Evolutionary conservation across 2,113 vertebrate species (phyloP), one percentile per base, ranked within the genome.

Genomic region (Larimichthys polyactis): DNA sequence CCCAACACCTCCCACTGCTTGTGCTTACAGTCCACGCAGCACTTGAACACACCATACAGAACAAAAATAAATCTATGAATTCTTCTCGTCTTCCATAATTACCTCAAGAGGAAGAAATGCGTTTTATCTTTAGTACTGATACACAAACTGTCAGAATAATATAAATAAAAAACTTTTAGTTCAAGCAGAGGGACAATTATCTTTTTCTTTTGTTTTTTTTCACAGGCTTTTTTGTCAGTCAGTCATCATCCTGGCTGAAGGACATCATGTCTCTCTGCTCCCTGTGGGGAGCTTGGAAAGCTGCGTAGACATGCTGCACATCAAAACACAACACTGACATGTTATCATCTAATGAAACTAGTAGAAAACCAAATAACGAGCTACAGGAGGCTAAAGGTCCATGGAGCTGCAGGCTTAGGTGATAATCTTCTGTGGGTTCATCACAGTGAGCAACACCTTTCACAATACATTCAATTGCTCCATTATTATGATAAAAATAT

Each of bases 41-140:
- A 55, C 77, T 17, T 71, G 19, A 63, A 63, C 68, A 71, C 59
- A 46, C 14, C 58, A 46, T 14, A 14, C 51, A 12, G 49, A 57
- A 12, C 14, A 72, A 17, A 20, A 43, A 40, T 19, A 24, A 52
- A 63, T n/a, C 20, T n/a, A 2, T 32, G 48, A 43, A 29, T 55
- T 20, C 22, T 15, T 9, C 20, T 63, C 20, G 9, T 15, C 22
- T 49, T 46, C 1, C 10, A 8, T 12, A 14, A 20, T 9, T 22
- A 27, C 27, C 3, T 54, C 5, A 22, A 70, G 7, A 10, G 1
- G 43, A 8, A 20, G 19, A 7, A 46, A 46, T 46, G 3, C 11
- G 12, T 11, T 44, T 44, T 44, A 44, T 12, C 5, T 36, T 24
- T 48, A 49, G 11, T 46, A 46, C 3, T 46, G 44, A 12, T 46